Evolutionary conservation across 2,797 vertebrate genomes (phyloP).

Genomic region (Pyrrhura leucotis): DNA sequence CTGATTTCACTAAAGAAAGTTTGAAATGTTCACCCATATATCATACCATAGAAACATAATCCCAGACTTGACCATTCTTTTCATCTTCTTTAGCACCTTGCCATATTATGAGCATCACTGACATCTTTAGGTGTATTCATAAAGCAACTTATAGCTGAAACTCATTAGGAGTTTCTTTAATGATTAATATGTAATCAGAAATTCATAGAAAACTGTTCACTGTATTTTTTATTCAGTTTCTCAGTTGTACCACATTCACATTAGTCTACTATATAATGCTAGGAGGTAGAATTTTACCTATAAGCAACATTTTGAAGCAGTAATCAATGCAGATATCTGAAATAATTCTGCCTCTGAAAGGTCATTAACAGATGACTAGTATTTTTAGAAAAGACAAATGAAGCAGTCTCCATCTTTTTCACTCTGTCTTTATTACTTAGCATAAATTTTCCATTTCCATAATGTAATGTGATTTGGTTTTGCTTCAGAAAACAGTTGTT

Average conservation of each 20-base stretch:
- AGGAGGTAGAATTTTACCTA: background rate
- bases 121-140: background rate
- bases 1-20: background rate
- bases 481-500: constrained; percentile 25
- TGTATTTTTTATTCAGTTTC: background rate
- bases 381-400: constrained; percentile 35
- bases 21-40: background rate
- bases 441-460: constrained; percentile 14
- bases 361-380: background rate
- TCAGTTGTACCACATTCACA: background rate
- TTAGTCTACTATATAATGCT: background rate
- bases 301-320: background rate
- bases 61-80: background rate
- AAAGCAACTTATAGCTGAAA: background rate
- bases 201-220: background rate
- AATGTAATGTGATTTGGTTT: background rate
- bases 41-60: background rate
- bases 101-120: background rate
- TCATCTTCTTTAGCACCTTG: background rate
- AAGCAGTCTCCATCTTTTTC: background rate
- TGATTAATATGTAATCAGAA: background rate
- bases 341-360: background rate
- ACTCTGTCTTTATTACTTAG: background rate
- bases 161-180: background rate
- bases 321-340: background rate